phyloP scores from a whole-genome alignment of 1,140 invertebrate genomes.

The Drosophila watanabei region DNA sequence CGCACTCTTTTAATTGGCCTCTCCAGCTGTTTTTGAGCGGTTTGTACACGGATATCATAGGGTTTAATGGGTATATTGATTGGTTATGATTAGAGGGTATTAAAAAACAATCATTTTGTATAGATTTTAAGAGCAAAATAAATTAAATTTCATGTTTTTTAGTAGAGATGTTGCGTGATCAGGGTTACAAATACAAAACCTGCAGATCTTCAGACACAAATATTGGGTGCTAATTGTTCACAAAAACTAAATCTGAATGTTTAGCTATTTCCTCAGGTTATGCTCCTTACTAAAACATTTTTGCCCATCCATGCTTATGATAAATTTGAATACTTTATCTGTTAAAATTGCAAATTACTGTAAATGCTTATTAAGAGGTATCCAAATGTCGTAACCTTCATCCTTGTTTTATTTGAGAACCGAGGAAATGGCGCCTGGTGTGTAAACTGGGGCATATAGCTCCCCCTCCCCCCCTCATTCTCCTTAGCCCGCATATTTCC shows the following conservation, averaged over 20 bases:
- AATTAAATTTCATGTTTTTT: background rate
- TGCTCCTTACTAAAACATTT: too few relatives aligned
- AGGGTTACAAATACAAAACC: background rate
- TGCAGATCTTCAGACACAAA: background rate
- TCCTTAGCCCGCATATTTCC: slow-evolving; percentile 34
- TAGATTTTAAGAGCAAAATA: background rate
- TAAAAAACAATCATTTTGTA: background rate
- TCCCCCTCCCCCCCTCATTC: background rate
- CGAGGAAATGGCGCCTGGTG: slow-evolving; percentile 26
- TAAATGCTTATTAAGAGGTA: background rate
- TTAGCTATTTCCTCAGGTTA: too few relatives aligned
- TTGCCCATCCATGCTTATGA: background rate
- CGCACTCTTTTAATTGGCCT: slow-evolving; percentile 44
- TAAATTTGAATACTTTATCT: background rate
- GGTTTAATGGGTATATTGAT: background rate
- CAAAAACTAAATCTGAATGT: too few relatives aligned
- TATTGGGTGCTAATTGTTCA: too few relatives aligned
- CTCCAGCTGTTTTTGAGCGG: slow-evolving; percentile 20
- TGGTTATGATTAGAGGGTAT: background rate
- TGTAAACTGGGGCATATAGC: slow-evolving; percentile 38
- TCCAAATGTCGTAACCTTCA: background rate
- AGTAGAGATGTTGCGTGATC: background rate
- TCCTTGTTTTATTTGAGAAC: background rate
- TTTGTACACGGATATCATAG: background rate
- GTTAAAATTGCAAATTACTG: background rate